These are phyloP conservation scores for Thymelicus lineola DNA, from an alignment of 2,888 invertebrate genomes.

Conservation along the genomic window DNA sequence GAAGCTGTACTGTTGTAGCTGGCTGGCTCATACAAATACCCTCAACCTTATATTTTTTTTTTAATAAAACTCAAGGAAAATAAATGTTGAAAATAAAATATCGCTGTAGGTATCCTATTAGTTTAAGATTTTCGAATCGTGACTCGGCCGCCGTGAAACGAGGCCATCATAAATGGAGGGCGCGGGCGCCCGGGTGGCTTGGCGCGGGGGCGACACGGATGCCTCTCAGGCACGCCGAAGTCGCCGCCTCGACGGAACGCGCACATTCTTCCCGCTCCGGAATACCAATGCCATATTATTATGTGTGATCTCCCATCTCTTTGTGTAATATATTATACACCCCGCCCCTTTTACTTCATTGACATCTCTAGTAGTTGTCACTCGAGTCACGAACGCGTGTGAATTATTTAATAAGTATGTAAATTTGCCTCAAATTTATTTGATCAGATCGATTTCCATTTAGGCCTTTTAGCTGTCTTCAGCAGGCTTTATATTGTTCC, in stretches of 20 bases:
- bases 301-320: slow-evolving; percentile 76
- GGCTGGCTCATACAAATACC: too few species aligned
- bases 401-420: slow-evolving; percentile 55
- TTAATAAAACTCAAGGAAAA: too few species aligned
- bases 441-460: neutral
- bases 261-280: slow-evolving; percentile 76
- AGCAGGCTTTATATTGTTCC: too few species aligned
- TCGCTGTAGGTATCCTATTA: neutral
- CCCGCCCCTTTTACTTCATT: slow-evolving; percentile 55
- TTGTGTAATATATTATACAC: slow-evolving; percentile 62
- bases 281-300: slow-evolving; percentile 82
- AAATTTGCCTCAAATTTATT: slow-evolving; percentile 28
- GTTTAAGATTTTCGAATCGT: slow-evolving; percentile 33
- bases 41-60: too few species aligned
- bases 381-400: slow-evolving; percentile 64
- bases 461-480: neutral
- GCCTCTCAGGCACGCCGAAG: slow-evolving; percentile 62
- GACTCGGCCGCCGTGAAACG: slow-evolving; percentile 17
- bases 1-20: too few species aligned
- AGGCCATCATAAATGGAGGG: slow-evolving; percentile 31
- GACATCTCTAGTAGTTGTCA: slow-evolving; percentile 64
- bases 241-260: slow-evolving; percentile 72
- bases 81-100: neutral
- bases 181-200: slow-evolving; percentile 39
- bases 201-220: slow-evolving; percentile 46